Conservation (phyloP, 2,888 invertebrate genomes). For the Pheosia tremula region DNA sequence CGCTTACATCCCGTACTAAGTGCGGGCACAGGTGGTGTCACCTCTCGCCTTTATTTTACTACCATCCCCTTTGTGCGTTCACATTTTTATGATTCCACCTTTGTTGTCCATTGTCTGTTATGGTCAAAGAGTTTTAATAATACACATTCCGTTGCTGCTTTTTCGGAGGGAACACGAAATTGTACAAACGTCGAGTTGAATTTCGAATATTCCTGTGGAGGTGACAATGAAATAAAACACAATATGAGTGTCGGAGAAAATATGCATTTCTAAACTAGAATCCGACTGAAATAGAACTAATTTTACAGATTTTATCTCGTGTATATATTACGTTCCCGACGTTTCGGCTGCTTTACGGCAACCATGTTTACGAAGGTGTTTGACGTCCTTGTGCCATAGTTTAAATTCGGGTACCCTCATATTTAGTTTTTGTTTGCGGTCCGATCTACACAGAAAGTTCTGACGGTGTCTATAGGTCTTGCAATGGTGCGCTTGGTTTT, state of each 20-base stretch:
- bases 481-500: too few relatives aligned
- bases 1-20: background rate
- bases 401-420: too few relatives aligned
- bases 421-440: too few relatives aligned
- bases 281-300: background rate
- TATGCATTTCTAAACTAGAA: too few relatives aligned
- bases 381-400: too few relatives aligned
- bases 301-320: too few relatives aligned
- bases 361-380: too few relatives aligned
- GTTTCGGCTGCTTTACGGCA: too few relatives aligned
- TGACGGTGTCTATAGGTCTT: too few relatives aligned
- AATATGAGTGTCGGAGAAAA: background rate
- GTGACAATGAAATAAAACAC: conserved; percentile 10
- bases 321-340: too few relatives aligned
- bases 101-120: conserved; percentile 44
- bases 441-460: too few relatives aligned
- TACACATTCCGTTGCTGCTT: conserved; percentile 30
- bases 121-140: conserved; percentile 56
- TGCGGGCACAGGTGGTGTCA: conserved; percentile 45
- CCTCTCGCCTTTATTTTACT: conserved; percentile 34
- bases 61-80: conserved; percentile 37
- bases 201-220: conserved; percentile 22
- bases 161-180: conserved; percentile 16
- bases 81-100: conserved; percentile 51
- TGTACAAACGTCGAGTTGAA: conserved; percentile 9